These are phyloP conservation scores for Suillia variegata DNA, from an alignment of 2,888 invertebrate genomes.

Conservation along the genomic window DNA sequence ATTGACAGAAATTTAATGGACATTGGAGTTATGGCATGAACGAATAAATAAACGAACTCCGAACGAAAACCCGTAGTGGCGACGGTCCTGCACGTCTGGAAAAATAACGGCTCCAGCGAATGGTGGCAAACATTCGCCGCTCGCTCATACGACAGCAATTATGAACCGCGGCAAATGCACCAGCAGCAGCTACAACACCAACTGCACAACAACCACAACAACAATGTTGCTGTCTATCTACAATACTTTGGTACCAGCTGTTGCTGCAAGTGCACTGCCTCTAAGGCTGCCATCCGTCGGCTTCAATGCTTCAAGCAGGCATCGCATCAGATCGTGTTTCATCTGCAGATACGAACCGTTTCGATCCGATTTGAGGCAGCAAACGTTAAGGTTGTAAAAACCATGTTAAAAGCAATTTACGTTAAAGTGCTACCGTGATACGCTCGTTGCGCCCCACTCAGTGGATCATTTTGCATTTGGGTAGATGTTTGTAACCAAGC, in stretches of 20 bases:
- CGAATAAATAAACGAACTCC: not conserved
- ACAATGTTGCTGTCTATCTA: not conserved
- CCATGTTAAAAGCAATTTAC: slow-evolving; percentile 59
- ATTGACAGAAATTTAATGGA: too few relatives aligned
- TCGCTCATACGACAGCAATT: too few relatives aligned
- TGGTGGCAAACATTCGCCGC: not conserved
- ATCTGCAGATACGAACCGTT: not conserved
- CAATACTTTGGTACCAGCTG: too few relatives aligned
- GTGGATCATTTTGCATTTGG: too few relatives aligned
- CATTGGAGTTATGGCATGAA: not conserved
- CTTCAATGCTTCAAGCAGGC: too few relatives aligned
- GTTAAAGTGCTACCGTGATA: slow-evolving; percentile 59
- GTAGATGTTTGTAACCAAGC: too few relatives aligned
- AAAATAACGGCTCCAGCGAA: too few relatives aligned
- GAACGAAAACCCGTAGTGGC: too few relatives aligned
- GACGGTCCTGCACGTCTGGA: too few relatives aligned
- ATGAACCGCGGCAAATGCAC: too few relatives aligned
- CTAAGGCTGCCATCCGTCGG: too few relatives aligned
- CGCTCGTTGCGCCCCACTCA: slow-evolving; percentile 56
- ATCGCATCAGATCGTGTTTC: slow-evolving; percentile 14
- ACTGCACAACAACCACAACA: not conserved
- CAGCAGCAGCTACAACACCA: not conserved
- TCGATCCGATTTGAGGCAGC: slow-evolving; percentile 20
- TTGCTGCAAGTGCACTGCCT: too few relatives aligned
- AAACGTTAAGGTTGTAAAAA: slow-evolving; percentile 54